Base-by-base conservation (phyloP, 2,113 vertebrate species). In the Calypte anna region DNA sequence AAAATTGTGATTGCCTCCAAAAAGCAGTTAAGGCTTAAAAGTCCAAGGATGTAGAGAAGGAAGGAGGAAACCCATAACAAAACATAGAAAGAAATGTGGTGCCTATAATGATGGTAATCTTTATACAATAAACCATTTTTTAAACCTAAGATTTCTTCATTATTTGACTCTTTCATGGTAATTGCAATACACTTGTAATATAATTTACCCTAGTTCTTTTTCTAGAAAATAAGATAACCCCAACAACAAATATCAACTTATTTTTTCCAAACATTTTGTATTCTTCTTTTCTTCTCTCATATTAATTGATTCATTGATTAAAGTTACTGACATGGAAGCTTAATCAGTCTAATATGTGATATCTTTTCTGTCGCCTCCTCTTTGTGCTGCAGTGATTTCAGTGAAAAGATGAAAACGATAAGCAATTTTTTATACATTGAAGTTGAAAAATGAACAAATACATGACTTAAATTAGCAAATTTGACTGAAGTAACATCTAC, bases 271-370 rank as follows among this genome's bases (percentile, higher is more conserved):
- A 57, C 85, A 88, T 78, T 91, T 64, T n/a, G 2, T 48, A 4
- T 18, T 64, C 1, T 44, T 72, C 9, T 72, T 76, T 87, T 82
- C 16, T 38, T 50, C 6, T 85, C 31, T 85, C 15, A 6, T 9
- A 46, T 67, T 88, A 77, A 86, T 83, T 92, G n/a, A 77, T 88
- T 74, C 83, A 73, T 88, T 94, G 66, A 70, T 93, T 93, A 92
- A 93, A 86, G 23, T 78, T 84, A 80, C 55, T 94, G 80, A 83
- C 64, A 62, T 31, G 27, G 51, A 88, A 88, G 68, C 73, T 86
- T 90, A 82, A 83, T 94, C 75, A 91, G 79, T 38, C 38, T 92
- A 77, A 69, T 19, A 80, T 30, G 44, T 19, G 43, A 17, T 57
- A 64, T 63, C 38, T 94, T 79, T 86, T 79, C 58, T 82, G 21